These are phyloP conservation scores for Charadrius vociferus DNA, from an alignment of 2,113 vertebrate genomes.

Conservation along the genomic window DNA sequence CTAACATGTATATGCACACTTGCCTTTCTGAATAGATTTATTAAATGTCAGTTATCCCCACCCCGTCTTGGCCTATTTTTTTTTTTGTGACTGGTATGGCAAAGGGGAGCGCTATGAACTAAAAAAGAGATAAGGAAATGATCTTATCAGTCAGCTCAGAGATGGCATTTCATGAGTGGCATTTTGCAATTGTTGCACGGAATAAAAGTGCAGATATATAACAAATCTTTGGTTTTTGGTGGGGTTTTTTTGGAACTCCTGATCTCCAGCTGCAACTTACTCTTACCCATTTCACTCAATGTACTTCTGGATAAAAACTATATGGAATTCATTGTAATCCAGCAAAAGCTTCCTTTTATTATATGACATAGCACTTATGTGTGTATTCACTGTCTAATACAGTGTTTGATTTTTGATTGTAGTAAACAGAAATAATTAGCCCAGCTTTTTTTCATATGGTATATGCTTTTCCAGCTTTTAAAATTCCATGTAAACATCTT, in stretches of 20 bases:
- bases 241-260: neutral
- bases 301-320: neutral
- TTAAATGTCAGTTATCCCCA: constrained; percentile 9
- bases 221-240: neutral
- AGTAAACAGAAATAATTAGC: neutral
- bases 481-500: neutral
- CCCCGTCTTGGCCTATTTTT: neutral
- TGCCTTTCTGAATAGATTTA: neutral
- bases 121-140: constrained; percentile 26
- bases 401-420: neutral
- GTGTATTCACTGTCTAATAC: neutral
- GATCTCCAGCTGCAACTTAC: neutral
- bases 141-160: constrained; percentile 33
- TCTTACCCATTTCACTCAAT: neutral
- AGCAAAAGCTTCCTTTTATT: neutral
- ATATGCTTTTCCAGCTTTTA: neutral
- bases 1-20: neutral
- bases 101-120: constrained; percentile 17
- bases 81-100: neutral
- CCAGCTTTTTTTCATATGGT: neutral
- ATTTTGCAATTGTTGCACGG: neutral
- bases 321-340: neutral
- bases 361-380: neutral
- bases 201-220: neutral
- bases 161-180: constrained; percentile 16